Evolutionary conservation across 2,797 vertebrate genomes (phyloP), one percentile per base, ranked within the genome.

Genomic region (Hyperoplus immaculatus): DNA sequence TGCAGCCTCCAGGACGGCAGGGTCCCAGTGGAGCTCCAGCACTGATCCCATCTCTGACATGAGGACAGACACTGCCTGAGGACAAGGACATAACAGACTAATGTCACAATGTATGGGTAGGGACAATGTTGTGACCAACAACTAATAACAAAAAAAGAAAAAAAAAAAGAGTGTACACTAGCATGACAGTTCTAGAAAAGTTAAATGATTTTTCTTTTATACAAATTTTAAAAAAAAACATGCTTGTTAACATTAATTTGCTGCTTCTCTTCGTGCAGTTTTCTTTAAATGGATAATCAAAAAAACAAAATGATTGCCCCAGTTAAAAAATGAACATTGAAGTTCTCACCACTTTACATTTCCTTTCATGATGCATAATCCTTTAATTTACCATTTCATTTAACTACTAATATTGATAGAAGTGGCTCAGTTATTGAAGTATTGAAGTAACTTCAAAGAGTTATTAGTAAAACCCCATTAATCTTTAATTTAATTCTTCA

Each of bases 1-100:
- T 8, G 95, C 96, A 3, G 94, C 94, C 88, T 98, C 97, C 57
- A 98, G 93, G 29, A 97, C 91, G 8, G 85, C 91, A 0, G 89
- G 13, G 12, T 92, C 91, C 0, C 95, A 94, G 86, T 97, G 95
- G 78, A 85, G 86, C 15, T 91, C 84, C 81, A 96, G 81, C 39
- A 93, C 94, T 29, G 89, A 81, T 67, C 92, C 94, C 80, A 98
- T 77, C 88, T 94, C 94, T 18, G 83, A 88, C 84, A 97, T 83
- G 86, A 98, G 89, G 18, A 89, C 84, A 56, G 95, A 94, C 56
- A 96, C 72, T 42, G 91, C 85, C 97, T 98, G 92, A 42, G 80
- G 86, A 43, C 50, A 54, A 43, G 73, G 21, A 78, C 6, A 46
- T 8, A 16, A 53, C 18, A 18, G 4, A 71, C 6, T 74, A 1